Percentiles rank a stretch among this genome's conserved stretches.
Conservation (phyloP, 2,113 vertebrate genomes). For the Tyrannus savana region DNA sequence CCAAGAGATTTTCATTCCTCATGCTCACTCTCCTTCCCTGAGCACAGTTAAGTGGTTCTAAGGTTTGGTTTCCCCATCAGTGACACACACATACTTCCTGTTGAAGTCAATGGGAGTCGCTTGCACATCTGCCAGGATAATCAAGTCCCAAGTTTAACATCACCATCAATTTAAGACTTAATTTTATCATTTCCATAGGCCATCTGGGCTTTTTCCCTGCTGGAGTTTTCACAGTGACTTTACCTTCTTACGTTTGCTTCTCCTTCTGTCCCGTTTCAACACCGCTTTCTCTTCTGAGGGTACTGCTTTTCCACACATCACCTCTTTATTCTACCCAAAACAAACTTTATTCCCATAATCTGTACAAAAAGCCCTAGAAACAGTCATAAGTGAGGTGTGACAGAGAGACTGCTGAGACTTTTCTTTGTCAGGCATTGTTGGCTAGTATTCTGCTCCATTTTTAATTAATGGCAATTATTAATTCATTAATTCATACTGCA, state of each 20-base stretch:
- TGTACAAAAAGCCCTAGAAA: background rate
- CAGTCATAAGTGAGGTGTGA: background rate
- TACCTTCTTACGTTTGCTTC: background rate
- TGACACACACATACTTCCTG: background rate
- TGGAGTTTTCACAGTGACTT: constrained; percentile 18
- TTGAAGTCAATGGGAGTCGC: constrained; percentile 18
- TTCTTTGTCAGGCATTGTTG: background rate
- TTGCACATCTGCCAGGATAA: constrained; percentile 58
- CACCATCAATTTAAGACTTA: constrained; percentile 55
- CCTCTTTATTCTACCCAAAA: background rate
- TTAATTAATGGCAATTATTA: constrained; percentile 49
- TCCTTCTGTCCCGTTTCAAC: background rate
- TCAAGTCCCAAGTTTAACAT: constrained; percentile 58
- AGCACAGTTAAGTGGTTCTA: background rate
- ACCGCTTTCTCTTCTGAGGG: background rate
- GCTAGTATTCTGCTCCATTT: background rate
- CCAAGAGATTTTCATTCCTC: background rate
- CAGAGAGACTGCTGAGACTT: background rate
- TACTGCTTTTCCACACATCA: background rate
- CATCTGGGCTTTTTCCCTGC: constrained; percentile 47
- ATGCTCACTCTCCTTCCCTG: background rate
- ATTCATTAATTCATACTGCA: constrained; percentile 41
- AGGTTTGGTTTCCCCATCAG: background rate
- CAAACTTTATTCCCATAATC: background rate
- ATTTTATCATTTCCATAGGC: constrained; percentile 57